phyloP scores from a whole-genome alignment of 2,888 invertebrate genomes.

The Chamaedrilus cognettii region DNA sequence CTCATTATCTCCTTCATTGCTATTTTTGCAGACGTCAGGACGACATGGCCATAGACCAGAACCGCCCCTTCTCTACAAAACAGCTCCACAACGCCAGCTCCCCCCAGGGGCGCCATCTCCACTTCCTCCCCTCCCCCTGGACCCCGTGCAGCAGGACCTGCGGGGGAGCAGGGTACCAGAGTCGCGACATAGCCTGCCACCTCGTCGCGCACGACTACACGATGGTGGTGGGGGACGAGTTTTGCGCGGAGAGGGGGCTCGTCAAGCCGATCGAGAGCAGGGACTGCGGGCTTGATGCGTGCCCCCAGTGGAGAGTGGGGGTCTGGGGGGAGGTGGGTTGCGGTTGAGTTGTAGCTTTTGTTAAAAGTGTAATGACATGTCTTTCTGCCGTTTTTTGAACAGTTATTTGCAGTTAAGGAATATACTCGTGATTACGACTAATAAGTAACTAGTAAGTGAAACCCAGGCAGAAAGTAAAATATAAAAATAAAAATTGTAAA shows the following conservation, averaged over 20 bases:
- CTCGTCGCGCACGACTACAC: slow-evolving; percentile 65
- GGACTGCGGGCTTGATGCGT: slow-evolving; percentile 81
- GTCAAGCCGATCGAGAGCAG: slow-evolving; percentile 74
- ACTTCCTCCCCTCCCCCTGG: slow-evolving; percentile 68
- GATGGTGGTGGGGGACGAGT: slow-evolving; percentile 59
- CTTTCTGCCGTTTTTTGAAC: too few species aligned
- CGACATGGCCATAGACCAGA: slow-evolving; percentile 5
- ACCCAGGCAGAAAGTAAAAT: too few species aligned
- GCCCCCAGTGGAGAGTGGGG: slow-evolving; percentile 88
- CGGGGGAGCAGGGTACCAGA: slow-evolving; percentile 77
- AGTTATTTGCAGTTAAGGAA: too few species aligned
- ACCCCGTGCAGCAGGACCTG: slow-evolving; percentile 83
- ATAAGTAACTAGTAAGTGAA: too few species aligned
- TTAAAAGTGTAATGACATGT: too few species aligned
- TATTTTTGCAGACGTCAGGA: not conserved
- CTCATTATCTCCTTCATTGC: not conserved
- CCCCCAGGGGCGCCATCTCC: slow-evolving; percentile 21
- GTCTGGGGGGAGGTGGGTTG: slow-evolving; percentile 86
- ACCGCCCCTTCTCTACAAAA: slow-evolving; percentile 2
- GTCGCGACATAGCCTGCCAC: slow-evolving; percentile 69
- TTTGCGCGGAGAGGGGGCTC: slow-evolving; percentile 23
- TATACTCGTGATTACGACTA: too few species aligned
- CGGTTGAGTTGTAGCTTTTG: too few species aligned
- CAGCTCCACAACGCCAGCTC: slow-evolving; percentile 8
- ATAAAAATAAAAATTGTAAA: too few species aligned